Evolutionary conservation across 2,888 invertebrate species (phyloP), one percentile per base, ranked within the genome.

Genomic region (Dichetophora obliterata): DNA sequence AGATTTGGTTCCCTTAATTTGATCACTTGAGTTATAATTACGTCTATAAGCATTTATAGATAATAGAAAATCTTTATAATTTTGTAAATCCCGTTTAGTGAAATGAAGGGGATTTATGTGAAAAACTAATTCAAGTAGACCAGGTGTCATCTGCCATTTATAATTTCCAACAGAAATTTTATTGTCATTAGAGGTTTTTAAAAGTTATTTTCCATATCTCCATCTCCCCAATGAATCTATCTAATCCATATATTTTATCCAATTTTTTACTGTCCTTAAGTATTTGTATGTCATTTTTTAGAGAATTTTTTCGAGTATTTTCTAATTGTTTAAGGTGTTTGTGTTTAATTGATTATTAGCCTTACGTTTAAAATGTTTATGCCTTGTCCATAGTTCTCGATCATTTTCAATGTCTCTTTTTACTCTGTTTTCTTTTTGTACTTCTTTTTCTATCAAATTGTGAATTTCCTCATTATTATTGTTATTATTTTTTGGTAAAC

Each of bases 1-100:
- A 4, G 71, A 63, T 22, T 50, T 59, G 52, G 63, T 78, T 11
- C 74, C 71, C 61, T 76, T 74, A 37, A 74, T 68, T 78, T 75
- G 75, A 34, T 14, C 31, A 19, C 70, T 75, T 70, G 63, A 9
- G 61, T 73, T 16, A 65, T 75, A 66, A 43, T 54, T n/a, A 22
- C 75, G 75, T 68, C 61, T 78, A 31, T 80, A 65, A 5, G 75
- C 73, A 72, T 76, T 78, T 52, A 77, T 79, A 27, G 52, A 63
- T 31, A 31, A 54, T 71, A 80, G n/a, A 61, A 79, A 71, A 50
- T 54, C 37, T 31, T 79, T 76, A 19, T 75, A 72, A 11, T 37
- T 54, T 54, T 77, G 34, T 34, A 75, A 37, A 54, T 75, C 77
- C 19, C 2, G n/a, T 48, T 63, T 57, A 66, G 48, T 74, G 59